A percentile compares a stretch with the other conserved stretches of the same genome.
Conservation (phyloP, 23 tunicate species). For the Halocynthia roretzi region DNA sequence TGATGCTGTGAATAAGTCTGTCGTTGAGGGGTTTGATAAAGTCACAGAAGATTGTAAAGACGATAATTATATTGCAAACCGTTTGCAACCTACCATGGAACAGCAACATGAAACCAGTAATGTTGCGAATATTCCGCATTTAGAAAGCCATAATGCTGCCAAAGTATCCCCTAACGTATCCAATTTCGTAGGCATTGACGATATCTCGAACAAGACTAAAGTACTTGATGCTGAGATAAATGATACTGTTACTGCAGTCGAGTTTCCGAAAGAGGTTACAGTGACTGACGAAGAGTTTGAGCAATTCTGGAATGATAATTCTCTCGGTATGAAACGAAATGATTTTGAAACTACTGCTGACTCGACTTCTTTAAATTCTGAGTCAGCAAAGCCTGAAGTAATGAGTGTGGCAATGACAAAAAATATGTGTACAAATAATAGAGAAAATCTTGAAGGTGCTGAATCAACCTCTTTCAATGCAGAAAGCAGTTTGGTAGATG, state of each 20-base stretch:
- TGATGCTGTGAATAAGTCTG: no score
- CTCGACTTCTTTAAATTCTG: no score
- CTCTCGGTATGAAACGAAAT: neutral
- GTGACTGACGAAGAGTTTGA: slow-evolving; percentile 46
- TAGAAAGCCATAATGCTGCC: neutral
- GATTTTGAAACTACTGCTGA: neutral
- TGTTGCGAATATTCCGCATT: neutral
- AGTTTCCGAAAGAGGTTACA: slow-evolving; percentile 30
- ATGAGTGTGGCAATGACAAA: neutral
- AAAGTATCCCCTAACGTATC: neutral
- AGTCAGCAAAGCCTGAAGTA: neutral
- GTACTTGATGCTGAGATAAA: neutral
- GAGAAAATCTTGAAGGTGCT: no score
- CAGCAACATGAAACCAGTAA: neutral
- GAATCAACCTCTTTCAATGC: no score
- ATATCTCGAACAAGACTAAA: neutral
- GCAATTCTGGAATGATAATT: slow-evolving; percentile 26
- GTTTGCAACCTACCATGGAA: no score
- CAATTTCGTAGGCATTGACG: neutral
- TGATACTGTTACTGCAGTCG: neutral
- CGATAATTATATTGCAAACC: no score
- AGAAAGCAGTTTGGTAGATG: no score
- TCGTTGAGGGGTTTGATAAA: no score
- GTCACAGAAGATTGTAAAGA: no score
- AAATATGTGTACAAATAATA: no score